Conservation (phyloP, 2,113 vertebrate species). For the Thalassoma bifasciatum region DNA sequence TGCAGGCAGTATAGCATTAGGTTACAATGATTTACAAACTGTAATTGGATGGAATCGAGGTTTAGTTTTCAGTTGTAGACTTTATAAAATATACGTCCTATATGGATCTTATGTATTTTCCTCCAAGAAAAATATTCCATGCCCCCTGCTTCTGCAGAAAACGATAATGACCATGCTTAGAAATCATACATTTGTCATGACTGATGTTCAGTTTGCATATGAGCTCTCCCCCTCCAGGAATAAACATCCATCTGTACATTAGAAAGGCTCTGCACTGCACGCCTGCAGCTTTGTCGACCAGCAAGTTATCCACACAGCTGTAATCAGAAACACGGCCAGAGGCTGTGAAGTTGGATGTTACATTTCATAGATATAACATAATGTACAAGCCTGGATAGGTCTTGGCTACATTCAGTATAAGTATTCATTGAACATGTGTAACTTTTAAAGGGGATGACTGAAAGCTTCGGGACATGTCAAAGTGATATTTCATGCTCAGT, state of each 20-base stretch:
- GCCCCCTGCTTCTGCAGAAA: not conserved
- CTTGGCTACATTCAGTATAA: not conserved
- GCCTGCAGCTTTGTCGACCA: conserved; percentile 11
- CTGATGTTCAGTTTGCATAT: not conserved
- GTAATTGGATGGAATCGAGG: no score
- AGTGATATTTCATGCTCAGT: not conserved
- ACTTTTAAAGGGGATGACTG: not conserved
- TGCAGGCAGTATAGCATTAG: no score
- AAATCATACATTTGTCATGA: conserved; percentile 16
- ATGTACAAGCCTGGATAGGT: conserved; percentile 23
- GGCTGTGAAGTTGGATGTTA: conserved; percentile 14
- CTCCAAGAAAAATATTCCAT: not conserved
- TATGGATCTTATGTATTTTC: no score
- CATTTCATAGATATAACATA: not conserved
- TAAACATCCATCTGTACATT: conserved; percentile 11
- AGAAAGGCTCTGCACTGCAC: not conserved
- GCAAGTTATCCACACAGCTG: conserved; percentile 28
- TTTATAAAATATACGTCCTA: no score
- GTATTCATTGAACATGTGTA: not conserved
- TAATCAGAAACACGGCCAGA: conserved; percentile 19
- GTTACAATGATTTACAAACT: no score
- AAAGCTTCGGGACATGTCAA: conserved; percentile 4
- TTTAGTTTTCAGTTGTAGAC: no score
- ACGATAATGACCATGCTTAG: not conserved
- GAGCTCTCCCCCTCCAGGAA: conserved; percentile 2